These are phyloP conservation scores for Sinocyclocheilus rhinocerous DNA, from an alignment of 2,113 vertebrate genomes.

Conservation along the genomic window DNA sequence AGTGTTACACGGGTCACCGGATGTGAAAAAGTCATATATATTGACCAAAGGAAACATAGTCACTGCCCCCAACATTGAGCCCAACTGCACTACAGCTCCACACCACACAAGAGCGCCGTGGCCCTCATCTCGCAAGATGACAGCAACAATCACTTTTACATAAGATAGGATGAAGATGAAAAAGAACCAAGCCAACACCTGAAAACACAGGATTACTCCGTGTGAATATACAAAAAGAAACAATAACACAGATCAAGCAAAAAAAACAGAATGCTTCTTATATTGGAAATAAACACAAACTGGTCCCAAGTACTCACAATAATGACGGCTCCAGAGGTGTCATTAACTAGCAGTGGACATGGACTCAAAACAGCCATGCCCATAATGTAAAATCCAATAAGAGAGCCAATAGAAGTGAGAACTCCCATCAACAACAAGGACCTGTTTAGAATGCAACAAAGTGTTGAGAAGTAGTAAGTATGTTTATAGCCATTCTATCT, in stretches of 20 bases:
- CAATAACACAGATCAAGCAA: not conserved
- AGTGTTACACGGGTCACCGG: constrained; percentile 79
- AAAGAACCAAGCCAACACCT: constrained; percentile 79
- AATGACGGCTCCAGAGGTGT: constrained; percentile 63
- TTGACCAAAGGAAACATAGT: constrained; percentile 79
- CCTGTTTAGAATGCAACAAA: constrained; percentile 58
- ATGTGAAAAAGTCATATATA: constrained; percentile 71
- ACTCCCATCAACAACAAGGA: constrained; percentile 73
- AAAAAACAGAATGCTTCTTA: too few species aligned
- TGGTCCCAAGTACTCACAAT: constrained; percentile 71
- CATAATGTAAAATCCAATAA: constrained; percentile 74
- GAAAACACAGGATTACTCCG: constrained; percentile 22
- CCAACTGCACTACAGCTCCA: constrained; percentile 81
- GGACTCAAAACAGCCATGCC: constrained; percentile 75
- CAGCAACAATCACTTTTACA: constrained; percentile 82
- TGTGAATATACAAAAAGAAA: not conserved
- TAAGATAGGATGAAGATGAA: constrained; percentile 79
- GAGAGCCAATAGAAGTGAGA: constrained; percentile 67
- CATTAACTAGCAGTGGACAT: constrained; percentile 71
- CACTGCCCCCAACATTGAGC: constrained; percentile 82
- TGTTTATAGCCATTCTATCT: not conserved
- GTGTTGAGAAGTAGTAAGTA: not conserved
- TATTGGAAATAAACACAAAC: not conserved
- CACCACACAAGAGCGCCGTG: constrained; percentile 84
- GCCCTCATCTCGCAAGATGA: constrained; percentile 81